Percentiles rank a stretch among this genome's conserved stretches.
These are phyloP conservation scores for Colossoma macropomum DNA, from an alignment of 2,113 vertebrate genomes.

Conservation along the genomic window DNA sequence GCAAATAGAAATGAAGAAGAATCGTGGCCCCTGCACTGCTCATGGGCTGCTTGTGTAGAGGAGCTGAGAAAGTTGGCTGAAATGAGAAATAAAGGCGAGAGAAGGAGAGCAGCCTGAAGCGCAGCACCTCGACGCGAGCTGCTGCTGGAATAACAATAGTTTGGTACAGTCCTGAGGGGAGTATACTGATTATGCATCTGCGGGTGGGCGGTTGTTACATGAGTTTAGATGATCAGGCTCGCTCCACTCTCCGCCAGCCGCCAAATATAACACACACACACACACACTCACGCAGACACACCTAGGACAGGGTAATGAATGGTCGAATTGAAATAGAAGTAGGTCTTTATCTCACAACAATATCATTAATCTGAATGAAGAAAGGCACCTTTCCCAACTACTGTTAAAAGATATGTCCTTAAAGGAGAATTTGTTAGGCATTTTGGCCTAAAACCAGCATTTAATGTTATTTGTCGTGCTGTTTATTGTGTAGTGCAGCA, in stretches of 20 bases:
- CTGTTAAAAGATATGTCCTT: background rate
- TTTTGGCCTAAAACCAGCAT: no score
- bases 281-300: background rate
- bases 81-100: background rate
- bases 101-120: background rate
- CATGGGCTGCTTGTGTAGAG: background rate
- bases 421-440: background rate
- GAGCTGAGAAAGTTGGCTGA: background rate
- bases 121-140: background rate
- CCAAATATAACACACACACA: background rate
- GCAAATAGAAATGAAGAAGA: background rate
- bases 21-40: background rate
- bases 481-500: no score
- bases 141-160: constrained; percentile 9
- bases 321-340: background rate
- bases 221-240: background rate
- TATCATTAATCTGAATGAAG: background rate
- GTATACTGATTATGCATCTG: constrained; percentile 14
- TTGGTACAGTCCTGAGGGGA: background rate
- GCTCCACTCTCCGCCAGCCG: background rate
- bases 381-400: background rate
- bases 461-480: no score
- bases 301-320: background rate
- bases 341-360: background rate
- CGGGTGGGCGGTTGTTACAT: constrained; percentile 9